Evolutionary conservation across 2,113 vertebrate species (phyloP).

Genomic region (Aegithalos caudatus): DNA sequence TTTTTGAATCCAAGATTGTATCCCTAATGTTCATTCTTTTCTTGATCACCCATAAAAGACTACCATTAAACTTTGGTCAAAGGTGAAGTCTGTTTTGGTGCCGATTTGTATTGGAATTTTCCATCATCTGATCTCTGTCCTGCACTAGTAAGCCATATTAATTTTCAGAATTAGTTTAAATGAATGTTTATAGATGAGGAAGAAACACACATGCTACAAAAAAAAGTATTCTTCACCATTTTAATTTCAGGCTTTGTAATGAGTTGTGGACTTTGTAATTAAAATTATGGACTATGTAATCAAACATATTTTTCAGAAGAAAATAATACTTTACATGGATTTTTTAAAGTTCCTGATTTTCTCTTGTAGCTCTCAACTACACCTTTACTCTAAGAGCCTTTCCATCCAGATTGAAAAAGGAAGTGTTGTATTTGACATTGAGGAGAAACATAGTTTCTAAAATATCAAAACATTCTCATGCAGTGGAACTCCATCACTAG

Average conservation of each 20-base stretch:
- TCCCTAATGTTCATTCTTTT: neutral
- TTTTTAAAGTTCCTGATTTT: neutral
- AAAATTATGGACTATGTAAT: neutral
- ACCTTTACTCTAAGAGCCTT: neutral
- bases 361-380: neutral
- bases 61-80: neutral
- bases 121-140: neutral
- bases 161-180: neutral
- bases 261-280: neutral
- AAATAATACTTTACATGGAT: neutral
- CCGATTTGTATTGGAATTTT: neutral
- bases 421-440: neutral
- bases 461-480: neutral
- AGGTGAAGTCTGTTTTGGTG: fast-evolving
- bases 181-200: neutral
- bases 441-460: neutral
- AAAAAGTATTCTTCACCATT: neutral
- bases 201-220: neutral
- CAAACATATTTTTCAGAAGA: neutral
- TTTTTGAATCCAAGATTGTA: neutral
- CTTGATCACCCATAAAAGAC: neutral
- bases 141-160: neutral
- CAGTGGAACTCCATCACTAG: neutral
- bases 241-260: neutral
- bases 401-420: neutral